Percentiles rank a stretch among this genome's conserved stretches.
Evolutionary conservation across 2,888 invertebrate genomes (phyloP).

Genomic region (Tenthredo livida): DNA sequence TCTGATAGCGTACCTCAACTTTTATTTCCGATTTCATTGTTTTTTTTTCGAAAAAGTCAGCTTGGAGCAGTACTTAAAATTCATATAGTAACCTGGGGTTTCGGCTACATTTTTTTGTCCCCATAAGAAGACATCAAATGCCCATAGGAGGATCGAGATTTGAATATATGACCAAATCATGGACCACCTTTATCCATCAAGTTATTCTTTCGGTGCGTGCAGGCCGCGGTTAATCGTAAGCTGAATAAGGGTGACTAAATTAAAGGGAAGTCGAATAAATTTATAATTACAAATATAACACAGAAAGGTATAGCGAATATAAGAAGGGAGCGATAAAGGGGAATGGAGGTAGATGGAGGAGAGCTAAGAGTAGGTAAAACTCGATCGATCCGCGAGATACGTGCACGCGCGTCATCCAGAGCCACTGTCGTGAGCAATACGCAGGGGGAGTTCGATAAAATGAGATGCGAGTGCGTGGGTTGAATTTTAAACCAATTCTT

Average conservation of each 20-base stretch:
- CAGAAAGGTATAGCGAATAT: not conserved
- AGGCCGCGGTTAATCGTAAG: not conserved
- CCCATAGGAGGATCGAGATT: too few species aligned
- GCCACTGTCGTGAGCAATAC: conserved; percentile 27
- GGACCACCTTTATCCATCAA: not conserved
- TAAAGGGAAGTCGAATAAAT: not conserved
- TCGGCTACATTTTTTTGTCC: too few species aligned
- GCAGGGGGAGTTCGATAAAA: conserved; percentile 29
- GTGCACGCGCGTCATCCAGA: conserved; percentile 37
- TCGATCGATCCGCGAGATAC: conserved; percentile 33
- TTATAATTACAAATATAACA: conserved; percentile 22
- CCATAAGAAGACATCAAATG: too few species aligned
- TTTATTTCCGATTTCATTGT: too few species aligned
- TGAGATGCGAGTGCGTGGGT: conserved; percentile 44
- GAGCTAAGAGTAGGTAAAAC: conserved; percentile 12
- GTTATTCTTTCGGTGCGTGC: not conserved
- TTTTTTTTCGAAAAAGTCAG: too few species aligned
- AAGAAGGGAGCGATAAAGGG: not conserved
- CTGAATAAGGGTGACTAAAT: not conserved
- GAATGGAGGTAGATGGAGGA: not conserved
- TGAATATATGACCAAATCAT: too few species aligned
- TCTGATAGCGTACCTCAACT: too few species aligned
- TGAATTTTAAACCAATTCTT: conserved; percentile 30
- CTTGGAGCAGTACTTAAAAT: too few species aligned
- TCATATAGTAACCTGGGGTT: too few species aligned